Conservation (phyloP, 2,113 vertebrate species). For the Albula glossodonta region DNA sequence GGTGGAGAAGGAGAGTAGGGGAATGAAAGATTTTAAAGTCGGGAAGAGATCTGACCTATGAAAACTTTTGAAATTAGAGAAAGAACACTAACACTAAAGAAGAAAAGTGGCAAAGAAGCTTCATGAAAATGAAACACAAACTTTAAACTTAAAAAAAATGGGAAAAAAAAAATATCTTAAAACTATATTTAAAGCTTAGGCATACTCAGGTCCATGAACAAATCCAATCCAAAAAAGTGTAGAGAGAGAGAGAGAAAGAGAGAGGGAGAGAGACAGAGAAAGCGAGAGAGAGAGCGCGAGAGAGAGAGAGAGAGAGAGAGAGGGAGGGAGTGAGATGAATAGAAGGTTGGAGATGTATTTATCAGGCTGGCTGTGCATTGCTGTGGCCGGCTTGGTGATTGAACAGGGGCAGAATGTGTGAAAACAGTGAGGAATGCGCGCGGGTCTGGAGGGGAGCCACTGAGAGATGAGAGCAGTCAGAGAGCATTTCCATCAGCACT, state of each 20-base stretch:
- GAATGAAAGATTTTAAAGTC: too few relatives aligned
- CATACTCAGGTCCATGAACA: not conserved
- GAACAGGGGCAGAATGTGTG: conserved; percentile 44
- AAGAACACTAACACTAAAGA: too few relatives aligned
- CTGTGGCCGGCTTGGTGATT: conserved; percentile 42
- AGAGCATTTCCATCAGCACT: conserved; percentile 34
- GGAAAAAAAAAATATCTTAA: too few relatives aligned
- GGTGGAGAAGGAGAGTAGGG: too few relatives aligned
- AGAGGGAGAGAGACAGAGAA: not conserved
- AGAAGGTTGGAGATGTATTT: not conserved
- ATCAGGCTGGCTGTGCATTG: not conserved
- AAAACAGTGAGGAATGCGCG: conserved; percentile 53
- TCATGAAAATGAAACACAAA: too few relatives aligned
- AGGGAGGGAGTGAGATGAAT: conserved; percentile 21
- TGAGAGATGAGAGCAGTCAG: conserved; percentile 39
- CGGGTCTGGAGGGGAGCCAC: conserved; percentile 41
- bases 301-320: conserved; percentile 13
- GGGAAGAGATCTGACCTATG: too few relatives aligned
- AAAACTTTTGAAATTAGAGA: too few relatives aligned
- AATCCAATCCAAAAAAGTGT: too few relatives aligned
- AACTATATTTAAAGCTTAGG: too few relatives aligned
- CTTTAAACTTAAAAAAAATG: too few relatives aligned
- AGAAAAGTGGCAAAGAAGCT: too few relatives aligned
- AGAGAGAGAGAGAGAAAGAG: conserved; percentile 14
- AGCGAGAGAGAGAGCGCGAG: not conserved